These are phyloP conservation scores for Drosophila eohydei DNA, from an alignment of 2,888 invertebrate species.

Conservation along the genomic window DNA sequence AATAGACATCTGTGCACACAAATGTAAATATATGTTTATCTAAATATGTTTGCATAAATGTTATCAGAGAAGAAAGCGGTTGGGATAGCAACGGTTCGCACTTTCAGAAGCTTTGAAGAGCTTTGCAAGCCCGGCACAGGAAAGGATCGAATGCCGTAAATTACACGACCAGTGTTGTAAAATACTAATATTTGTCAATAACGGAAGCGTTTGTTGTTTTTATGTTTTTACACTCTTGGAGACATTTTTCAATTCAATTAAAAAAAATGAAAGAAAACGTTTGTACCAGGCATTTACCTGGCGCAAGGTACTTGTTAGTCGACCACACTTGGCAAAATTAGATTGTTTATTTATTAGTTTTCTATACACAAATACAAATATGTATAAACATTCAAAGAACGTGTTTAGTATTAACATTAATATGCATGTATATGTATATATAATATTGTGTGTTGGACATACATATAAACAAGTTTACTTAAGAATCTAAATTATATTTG, in stretches of 20 bases:
- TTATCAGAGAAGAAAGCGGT: neutral
- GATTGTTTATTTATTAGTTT: constrained; percentile 9
- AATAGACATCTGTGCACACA: constrained; percentile 2
- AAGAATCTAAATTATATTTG: neutral
- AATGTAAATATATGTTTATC: neutral
- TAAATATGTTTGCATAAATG: neutral
- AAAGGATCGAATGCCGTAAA: constrained; percentile 24
- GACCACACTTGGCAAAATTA: neutral
- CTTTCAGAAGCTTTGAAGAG: constrained; percentile 24
- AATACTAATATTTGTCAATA: neutral
- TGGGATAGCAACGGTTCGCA: constrained; percentile 3
- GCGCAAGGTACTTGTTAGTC: neutral
- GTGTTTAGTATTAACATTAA: neutral
- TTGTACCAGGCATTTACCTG: neutral
- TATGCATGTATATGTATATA: neutral
- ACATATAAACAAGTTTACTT: neutral
- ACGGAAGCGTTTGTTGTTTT: neutral
- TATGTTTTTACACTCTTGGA: neutral
- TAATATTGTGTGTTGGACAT: neutral
- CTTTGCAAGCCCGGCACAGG: constrained; percentile 12
- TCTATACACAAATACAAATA: neutral
- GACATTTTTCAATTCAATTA: too few species aligned
- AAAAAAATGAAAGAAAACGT: too few species aligned
- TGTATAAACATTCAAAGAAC: neutral
- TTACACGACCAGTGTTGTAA: neutral